Evolutionary conservation across 2,797 vertebrate species (phyloP).

Genomic region (Pseudochirops corinnae): DNA sequence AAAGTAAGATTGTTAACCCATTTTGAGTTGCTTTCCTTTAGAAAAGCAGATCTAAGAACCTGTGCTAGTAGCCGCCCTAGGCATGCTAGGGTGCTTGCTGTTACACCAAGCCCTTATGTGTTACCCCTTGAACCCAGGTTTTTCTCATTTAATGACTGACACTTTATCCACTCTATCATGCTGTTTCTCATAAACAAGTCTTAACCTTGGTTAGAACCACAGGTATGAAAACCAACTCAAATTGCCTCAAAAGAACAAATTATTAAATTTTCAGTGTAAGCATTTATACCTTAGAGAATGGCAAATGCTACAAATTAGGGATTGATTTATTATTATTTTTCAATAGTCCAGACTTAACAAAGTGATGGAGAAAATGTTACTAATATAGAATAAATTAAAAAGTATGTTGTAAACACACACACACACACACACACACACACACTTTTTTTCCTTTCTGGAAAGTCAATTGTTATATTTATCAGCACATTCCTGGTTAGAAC

Average conservation of each 20-base stretch:
- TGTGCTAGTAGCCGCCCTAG: too few species aligned
- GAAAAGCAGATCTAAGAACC: too few species aligned
- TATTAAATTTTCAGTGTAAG: not conserved
- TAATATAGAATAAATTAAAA: too few species aligned
- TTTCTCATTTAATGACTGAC: not conserved
- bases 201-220: not conserved
- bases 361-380: too few species aligned
- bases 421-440: too few species aligned
- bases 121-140: not conserved
- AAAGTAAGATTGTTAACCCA: too few species aligned
- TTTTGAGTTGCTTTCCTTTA: too few species aligned
- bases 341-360: not conserved
- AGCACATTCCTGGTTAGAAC: not conserved
- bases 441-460: not conserved
- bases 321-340: not conserved
- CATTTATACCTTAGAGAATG: not conserved
- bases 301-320: not conserved
- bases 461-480: not conserved
- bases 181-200: not conserved
- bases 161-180: not conserved
- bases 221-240: not conserved
- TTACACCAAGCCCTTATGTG: not conserved
- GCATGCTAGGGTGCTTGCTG: too few species aligned
- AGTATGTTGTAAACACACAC: too few species aligned
- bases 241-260: not conserved